Conservation (phyloP, 2,797 vertebrate genomes). For the Telmatherina bonti region DNA sequence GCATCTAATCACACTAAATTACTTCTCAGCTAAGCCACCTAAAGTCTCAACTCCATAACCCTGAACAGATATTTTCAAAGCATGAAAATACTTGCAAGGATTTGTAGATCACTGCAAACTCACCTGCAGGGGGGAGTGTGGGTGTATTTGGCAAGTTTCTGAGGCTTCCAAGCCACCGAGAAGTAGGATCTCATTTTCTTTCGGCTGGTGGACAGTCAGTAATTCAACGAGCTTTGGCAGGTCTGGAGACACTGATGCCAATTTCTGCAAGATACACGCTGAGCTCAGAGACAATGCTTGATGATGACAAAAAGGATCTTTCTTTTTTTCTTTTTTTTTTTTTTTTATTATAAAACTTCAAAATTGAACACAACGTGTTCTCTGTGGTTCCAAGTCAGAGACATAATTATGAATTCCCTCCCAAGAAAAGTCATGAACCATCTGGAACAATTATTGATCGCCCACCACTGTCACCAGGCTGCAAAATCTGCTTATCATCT, state of each 20-base stretch:
- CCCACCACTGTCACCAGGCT: conserved; percentile 39
- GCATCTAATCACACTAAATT: conserved; percentile 34
- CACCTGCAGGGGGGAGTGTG: conserved; percentile 87
- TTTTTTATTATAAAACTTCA: conserved; percentile 26
- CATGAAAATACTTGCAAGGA: conserved; percentile 27
- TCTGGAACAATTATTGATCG: conserved; percentile 41
- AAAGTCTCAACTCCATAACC: conserved; percentile 7
- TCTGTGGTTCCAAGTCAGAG: conserved; percentile 29
- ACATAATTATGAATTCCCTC: conserved; percentile 47
- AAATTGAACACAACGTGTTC: conserved; percentile 31
- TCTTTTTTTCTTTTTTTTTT: background rate
- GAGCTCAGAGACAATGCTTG: conserved; percentile 40
- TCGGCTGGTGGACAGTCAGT: conserved; percentile 90
- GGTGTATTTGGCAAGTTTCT: conserved; percentile 82
- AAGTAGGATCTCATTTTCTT: conserved; percentile 96
- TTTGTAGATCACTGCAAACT: conserved; percentile 42
- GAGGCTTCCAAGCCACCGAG: conserved; percentile 88
- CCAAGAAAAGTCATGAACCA: conserved; percentile 37
- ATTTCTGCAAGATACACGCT: conserved; percentile 83
- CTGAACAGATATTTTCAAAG: conserved; percentile 36
- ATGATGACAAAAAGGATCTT: conserved; percentile 12
- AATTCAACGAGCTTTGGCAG: conserved; percentile 93
- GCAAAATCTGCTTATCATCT: conserved; percentile 61
- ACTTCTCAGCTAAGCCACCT: conserved; percentile 25
- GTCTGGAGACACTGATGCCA: conserved; percentile 90